Evolutionary conservation across 1,140 invertebrate genomes (phyloP), one percentile per base, ranked within the genome.

Genomic region (Papilio aristodemus): DNA sequence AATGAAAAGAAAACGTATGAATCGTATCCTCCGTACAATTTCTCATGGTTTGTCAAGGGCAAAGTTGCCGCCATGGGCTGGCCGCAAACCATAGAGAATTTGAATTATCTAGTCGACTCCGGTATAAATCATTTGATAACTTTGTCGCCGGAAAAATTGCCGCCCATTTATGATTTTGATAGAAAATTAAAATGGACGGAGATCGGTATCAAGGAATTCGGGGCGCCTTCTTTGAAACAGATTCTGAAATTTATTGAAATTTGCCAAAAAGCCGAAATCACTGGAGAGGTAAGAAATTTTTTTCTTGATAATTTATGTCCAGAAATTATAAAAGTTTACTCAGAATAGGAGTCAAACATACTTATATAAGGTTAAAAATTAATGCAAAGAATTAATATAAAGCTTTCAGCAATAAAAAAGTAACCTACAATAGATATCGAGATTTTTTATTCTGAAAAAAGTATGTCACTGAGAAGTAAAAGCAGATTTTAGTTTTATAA

Each of bases 171-270:
- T 69, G 86, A 92, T 37, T 90, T 83, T 71, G 70, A 85, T 60
- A 88, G 80, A 64, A 86, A 91, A 73, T 79, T 94, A 19, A 90
- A 92, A 76, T 95, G 93, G 93, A 92, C 92, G 0, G 91, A 93
- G 70, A 93, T 96, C 9, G 86, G 92, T 13, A 88, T 95, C 11
- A 91, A 93, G 70, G 95, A 95, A 81, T 95, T 95, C 75, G 92
- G 93, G 67, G 87, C 94, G 2, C 95, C 95, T 7, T 93, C 92
- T 4, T 74, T 95, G 69, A 90, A 93, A 62, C 94, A 95, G 80
- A 95, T 95, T 54, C 83, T 93, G 37, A 88, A 94, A 69, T 96
- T 95, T 87, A 93, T 96, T 46, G 92, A 93, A 27, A 92, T 94
- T n/a, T 94, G 94, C 75, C 83, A 93, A 78, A 81, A 82, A 66